Conservation (phyloP, 2,113 vertebrate species). For the Cinclus mexicanus region DNA sequence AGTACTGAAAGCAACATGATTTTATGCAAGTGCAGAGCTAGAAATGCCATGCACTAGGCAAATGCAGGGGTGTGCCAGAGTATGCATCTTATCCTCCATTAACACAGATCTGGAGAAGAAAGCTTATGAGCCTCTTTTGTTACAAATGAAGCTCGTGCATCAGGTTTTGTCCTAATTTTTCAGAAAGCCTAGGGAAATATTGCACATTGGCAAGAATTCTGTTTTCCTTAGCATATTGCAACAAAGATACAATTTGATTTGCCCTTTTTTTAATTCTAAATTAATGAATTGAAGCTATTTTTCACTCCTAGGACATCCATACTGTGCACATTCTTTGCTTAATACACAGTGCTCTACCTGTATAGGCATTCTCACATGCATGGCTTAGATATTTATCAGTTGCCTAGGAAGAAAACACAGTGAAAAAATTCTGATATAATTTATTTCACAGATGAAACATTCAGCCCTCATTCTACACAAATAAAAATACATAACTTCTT, state of each 20-base stretch:
- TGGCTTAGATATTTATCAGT: neutral
- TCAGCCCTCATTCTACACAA: neutral
- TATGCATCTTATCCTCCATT: neutral
- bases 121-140: neutral
- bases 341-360: neutral
- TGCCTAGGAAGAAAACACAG: neutral
- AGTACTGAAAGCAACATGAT: neutral
- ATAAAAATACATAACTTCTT: neutral
- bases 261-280: neutral
- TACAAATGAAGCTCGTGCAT: neutral
- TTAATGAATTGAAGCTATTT: neutral
- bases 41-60: neutral
- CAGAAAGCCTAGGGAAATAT: neutral
- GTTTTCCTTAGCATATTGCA: neutral
- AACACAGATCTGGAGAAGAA: neutral
- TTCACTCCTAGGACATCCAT: neutral
- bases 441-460: neutral
- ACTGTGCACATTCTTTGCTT: neutral
- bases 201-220: neutral
- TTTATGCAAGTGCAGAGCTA: neutral
- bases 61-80: neutral
- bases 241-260: neutral
- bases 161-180: neutral
- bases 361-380: neutral
- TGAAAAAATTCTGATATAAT: neutral